Base-by-base conservation (phyloP, 2,797 vertebrate species). In the Erpetoichthys calabaricus region DNA sequence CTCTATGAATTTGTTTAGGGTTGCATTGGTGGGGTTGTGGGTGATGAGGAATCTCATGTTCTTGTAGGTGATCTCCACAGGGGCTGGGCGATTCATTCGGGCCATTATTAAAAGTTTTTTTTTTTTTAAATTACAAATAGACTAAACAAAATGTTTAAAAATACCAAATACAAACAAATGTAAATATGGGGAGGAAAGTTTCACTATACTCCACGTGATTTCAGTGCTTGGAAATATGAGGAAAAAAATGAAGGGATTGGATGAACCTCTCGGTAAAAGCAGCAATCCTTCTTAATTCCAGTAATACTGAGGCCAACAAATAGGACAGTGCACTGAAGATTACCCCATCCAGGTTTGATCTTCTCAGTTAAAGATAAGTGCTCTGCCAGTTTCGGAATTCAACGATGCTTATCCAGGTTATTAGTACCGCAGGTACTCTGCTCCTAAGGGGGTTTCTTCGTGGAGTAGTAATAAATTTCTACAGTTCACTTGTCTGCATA, bases 21-120 rank as follows among this genome's bases (percentile, higher is more conserved):
- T 99, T 68, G 92, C 93, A 73, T 98, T 98, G 80, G 95, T 98
- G 69, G 96, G 95, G 73, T 99, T 99, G 81, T 99, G 96, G 74
- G 95, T 99, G 68, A 98, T 99, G 76, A 99, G 91, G 75, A 99
- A 99, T 83, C 96, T 88, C 95, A 99, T 98, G 81, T 97, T 97
- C 78, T 98, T 99, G 85, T 98, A 97, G 65, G 91, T 97, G 85
- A 99, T 97, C 86, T 99, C 96, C 83, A 98, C 96, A 64, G 96
- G 94, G 80, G 96, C 96, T 56, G 96, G 95, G 80, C 92, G 86
- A 84, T 99, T 99, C 93, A 99, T 98, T 80, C 95, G 92, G 80
- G 95, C 95, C 95, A 99, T 99, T 65, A 78, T 83, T 67, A 68
- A 68, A 70, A 68, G 50, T 47, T 43, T 42, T 62, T 56, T 57